Conservation (phyloP, 2,888 invertebrate genomes). For the Hetaerina titia region DNA sequence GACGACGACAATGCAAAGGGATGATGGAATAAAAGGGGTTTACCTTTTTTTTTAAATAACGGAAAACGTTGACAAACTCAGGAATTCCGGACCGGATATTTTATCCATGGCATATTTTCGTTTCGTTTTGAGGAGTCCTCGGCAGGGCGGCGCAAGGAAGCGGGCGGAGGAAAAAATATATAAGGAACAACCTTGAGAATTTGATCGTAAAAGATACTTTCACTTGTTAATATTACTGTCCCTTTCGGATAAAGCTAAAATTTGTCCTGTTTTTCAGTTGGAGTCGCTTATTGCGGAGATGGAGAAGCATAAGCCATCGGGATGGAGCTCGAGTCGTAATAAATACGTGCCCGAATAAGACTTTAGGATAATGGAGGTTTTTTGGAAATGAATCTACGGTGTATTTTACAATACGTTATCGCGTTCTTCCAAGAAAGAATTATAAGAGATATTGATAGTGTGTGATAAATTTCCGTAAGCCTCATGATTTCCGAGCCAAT, state of each 20-base stretch:
- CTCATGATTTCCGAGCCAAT: no score
- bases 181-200: neutral
- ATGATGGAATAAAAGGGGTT: neutral
- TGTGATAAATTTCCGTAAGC: no score
- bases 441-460: no score
- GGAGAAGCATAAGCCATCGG: neutral
- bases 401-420: no score
- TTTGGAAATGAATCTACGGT: neutral
- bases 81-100: neutral
- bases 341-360: neutral
- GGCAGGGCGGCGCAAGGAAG: neutral
- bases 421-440: no score
- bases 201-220: conserved; percentile 21
- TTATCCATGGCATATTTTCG: conserved; percentile 17
- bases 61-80: conserved; percentile 24
- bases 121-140: neutral
- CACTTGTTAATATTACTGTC: conserved; percentile 1
- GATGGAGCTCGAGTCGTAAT: neutral
- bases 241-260: neutral
- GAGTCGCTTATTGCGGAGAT: neutral
- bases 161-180: neutral
- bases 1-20: conserved; percentile 9
- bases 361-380: neutral
- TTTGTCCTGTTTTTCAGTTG: neutral
- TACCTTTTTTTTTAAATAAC: neutral